Conservation (phyloP, 2,888 invertebrate genomes). For the Sinotaia quadrata region DNA sequence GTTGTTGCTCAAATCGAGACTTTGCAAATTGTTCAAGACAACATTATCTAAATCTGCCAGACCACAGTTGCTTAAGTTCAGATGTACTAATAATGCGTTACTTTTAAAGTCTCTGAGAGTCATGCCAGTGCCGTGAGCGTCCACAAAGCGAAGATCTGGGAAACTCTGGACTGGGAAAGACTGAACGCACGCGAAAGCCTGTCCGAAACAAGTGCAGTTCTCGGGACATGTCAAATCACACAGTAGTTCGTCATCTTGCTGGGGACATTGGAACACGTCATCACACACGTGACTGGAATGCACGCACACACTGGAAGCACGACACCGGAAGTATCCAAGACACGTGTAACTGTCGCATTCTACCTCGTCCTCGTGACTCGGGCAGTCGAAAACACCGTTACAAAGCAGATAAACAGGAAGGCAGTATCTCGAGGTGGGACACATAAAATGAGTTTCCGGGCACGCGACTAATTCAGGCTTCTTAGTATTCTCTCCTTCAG, state of each 20-base stretch:
- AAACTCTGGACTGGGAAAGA: background rate
- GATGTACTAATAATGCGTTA: background rate
- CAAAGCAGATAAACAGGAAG: background rate
- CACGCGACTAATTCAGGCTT: no score
- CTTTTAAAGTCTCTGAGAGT: background rate
- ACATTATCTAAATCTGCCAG: background rate
- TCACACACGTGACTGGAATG: background rate
- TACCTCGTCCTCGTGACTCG: background rate
- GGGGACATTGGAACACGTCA: background rate
- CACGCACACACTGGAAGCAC: background rate
- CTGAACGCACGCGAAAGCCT: background rate
- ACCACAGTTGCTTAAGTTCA: background rate
- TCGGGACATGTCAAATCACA: background rate
- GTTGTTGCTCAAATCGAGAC: background rate
- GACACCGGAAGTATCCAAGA: background rate
- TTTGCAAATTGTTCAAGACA: background rate
- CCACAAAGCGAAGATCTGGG: background rate
- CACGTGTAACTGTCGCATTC: background rate
- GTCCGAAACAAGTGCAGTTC: background rate
- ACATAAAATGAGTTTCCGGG: background rate
- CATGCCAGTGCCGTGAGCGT: background rate
- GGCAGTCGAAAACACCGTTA: conserved; percentile 1
- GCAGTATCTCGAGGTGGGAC: background rate
- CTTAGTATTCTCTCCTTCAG: no score
- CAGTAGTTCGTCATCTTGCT: background rate